A percentile compares a stretch with the other conserved stretches of the same genome.
These are phyloP conservation scores for Catajapyx aquilonaris DNA, from an alignment of 1,140 invertebrate genomes.

Conservation along the genomic window DNA sequence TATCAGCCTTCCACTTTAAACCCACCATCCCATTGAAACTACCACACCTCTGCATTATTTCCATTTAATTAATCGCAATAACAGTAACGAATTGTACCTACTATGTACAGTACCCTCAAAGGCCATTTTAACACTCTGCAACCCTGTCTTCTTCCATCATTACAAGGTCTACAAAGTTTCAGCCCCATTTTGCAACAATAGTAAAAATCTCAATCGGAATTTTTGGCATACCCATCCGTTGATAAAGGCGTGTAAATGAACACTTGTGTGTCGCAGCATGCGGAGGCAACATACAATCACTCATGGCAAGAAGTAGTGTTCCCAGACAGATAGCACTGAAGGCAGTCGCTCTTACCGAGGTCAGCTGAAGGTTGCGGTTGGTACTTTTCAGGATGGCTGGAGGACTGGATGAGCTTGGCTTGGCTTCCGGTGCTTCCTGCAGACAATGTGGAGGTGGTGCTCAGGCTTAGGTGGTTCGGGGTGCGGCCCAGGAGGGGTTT, in stretches of 20 bases:
- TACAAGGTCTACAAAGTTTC: too few relatives aligned
- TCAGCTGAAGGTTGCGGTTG: slow-evolving; percentile 52
- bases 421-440: slow-evolving; percentile 79
- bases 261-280: neutral
- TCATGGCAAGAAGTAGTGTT: slow-evolving; percentile 17
- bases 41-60: too few relatives aligned
- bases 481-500: slow-evolving; percentile 40
- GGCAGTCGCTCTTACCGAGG: slow-evolving; percentile 47
- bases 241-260: slow-evolving; percentile 5
- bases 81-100: too few relatives aligned
- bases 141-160: too few relatives aligned
- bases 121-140: too few relatives aligned
- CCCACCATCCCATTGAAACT: too few relatives aligned
- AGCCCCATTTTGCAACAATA: neutral
- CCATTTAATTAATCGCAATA: too few relatives aligned
- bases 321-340: slow-evolving; percentile 35
- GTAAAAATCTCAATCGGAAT: neutral
- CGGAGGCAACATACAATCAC: neutral
- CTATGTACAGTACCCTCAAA: too few relatives aligned
- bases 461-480: slow-evolving; percentile 76
- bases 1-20: too few relatives aligned
- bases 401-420: slow-evolving; percentile 78
- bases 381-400: slow-evolving; percentile 73
- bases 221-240: slow-evolving; percentile 3
- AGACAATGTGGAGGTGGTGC: slow-evolving; percentile 80